Evolutionary conservation across 2,888 invertebrate species (phyloP), one percentile per base, ranked within the genome.

Genomic region (Himalopsyche anomala): DNA sequence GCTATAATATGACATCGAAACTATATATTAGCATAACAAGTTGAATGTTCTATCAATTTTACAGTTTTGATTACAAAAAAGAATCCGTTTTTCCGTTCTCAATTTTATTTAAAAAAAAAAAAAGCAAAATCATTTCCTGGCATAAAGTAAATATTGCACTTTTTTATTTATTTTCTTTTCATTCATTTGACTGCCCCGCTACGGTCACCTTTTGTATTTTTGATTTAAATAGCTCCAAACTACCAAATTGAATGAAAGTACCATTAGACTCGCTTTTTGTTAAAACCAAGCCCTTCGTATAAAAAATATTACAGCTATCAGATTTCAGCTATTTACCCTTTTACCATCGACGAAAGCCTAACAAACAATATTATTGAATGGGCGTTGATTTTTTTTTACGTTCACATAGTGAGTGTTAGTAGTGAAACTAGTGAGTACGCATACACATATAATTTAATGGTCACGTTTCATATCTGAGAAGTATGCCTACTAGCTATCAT

Each of bases 301-400:
- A 62, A 19, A 19, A n/a, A 62, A 62, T 62, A 62, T 62, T 62
- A 19, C 19, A 62, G 62, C 62, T 62, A 62, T 62, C 62, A 62
- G 62, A 62, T 62, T 62, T 62, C 62, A 62, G 62, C 62, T 62
- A 62, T 28, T 62, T 62, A 11, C 62, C 62, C n/a, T 62, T 62
- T 62, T 62, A 19, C 62, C 28, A 62, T 19, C 62, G 28, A 62
- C 62, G 80, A 80, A 40, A 12, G 80, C 19, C 74, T 74, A 74
- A 74, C 28, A 74, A 36, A 36, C 38, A 74, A 74, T 19, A 74
- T 19, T 36, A 74, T 38, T 36, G 28, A 38, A 74, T 74, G 11
- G 19, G 28, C 15, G 38, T 74, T 38, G 74, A 74, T 74, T 74
- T 51, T 28, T 28, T 42, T 51, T 51, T 51, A 51, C 15, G 51